Conservation (phyloP, 2,888 invertebrate species). For the Papilio gigon region DNA sequence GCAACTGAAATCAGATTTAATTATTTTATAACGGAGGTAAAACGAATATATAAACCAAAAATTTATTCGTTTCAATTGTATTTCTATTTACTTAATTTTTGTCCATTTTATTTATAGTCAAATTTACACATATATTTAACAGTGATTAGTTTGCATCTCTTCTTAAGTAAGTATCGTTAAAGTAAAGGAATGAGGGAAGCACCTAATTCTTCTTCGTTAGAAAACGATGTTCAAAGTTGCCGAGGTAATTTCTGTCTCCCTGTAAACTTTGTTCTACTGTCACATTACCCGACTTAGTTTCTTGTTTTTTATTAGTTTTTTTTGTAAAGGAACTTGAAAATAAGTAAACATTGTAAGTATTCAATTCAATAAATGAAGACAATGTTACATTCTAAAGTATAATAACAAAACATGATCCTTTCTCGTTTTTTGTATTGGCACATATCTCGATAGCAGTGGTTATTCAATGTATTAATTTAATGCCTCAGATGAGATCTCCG, state of each 20-base stretch:
- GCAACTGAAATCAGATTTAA: neutral
- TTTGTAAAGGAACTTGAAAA: slow-evolving; percentile 51
- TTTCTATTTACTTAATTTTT: too few species aligned
- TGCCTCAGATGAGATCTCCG: neutral
- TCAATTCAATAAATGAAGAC: too few species aligned
- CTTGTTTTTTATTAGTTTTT: slow-evolving; percentile 73
- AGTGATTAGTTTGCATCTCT: slow-evolving; percentile 60
- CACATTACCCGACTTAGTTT: slow-evolving; percentile 79
- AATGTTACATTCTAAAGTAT: too few species aligned
- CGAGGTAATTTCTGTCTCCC: slow-evolving; percentile 79
- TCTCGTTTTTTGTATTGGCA: slow-evolving; percentile 5
- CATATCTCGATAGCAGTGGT: neutral
- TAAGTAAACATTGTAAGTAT: too few species aligned
- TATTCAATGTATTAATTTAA: neutral
- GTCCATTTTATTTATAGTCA: slow-evolving; percentile 61
- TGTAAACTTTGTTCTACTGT: slow-evolving; percentile 79
- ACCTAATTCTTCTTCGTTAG: slow-evolving; percentile 65
- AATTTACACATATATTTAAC: slow-evolving; percentile 62
- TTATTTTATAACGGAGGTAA: too few species aligned
- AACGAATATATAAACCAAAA: too few species aligned
- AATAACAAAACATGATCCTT: neutral
- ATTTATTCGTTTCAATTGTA: too few species aligned
- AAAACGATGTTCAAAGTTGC: slow-evolving; percentile 79
- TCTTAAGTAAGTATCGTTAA: slow-evolving; percentile 65
- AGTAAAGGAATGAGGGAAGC: slow-evolving; percentile 54